phyloP scores from a whole-genome alignment of 2,888 invertebrate genomes.

The Standfussiana lucernea region DNA sequence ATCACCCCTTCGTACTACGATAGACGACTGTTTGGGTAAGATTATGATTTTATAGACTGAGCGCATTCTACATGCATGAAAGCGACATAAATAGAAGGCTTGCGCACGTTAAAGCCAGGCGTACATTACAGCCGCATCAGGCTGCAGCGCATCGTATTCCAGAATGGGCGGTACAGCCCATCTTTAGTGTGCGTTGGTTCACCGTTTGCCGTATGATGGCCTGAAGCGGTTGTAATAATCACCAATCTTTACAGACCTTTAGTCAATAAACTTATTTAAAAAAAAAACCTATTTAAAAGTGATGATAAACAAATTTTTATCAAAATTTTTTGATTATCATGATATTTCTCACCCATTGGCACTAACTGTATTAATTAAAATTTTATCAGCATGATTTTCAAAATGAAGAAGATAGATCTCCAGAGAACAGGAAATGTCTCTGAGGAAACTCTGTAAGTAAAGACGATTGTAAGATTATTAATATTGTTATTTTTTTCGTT shows the following conservation, averaged over 20 bases:
- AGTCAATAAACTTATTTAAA: not conserved
- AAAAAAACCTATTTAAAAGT: not conserved
- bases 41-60: not conserved
- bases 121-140: not conserved
- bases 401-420: slow-evolving; percentile 10
- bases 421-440: slow-evolving; percentile 12
- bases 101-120: not conserved
- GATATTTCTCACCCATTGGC: slow-evolving; percentile 32
- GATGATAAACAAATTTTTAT: not conserved
- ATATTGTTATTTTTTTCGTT: not conserved
- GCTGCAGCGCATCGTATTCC: not conserved
- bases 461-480: not conserved
- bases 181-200: not conserved
- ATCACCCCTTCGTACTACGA: not conserved
- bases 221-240: not conserved
- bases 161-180: not conserved
- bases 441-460: slow-evolving; percentile 26
- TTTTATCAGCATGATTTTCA: slow-evolving; percentile 17
- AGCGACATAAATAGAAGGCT: slow-evolving; percentile 15
- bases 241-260: not conserved
- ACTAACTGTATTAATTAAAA: slow-evolving; percentile 21
- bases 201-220: not conserved
- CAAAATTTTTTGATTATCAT: not conserved
- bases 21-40: not conserved
- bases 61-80: not conserved